A percentile compares a stretch with the other conserved stretches of the same genome.
These are phyloP conservation scores for Lycocerus yunnanus DNA, from an alignment of 2,888 invertebrate species.

Conservation along the genomic window DNA sequence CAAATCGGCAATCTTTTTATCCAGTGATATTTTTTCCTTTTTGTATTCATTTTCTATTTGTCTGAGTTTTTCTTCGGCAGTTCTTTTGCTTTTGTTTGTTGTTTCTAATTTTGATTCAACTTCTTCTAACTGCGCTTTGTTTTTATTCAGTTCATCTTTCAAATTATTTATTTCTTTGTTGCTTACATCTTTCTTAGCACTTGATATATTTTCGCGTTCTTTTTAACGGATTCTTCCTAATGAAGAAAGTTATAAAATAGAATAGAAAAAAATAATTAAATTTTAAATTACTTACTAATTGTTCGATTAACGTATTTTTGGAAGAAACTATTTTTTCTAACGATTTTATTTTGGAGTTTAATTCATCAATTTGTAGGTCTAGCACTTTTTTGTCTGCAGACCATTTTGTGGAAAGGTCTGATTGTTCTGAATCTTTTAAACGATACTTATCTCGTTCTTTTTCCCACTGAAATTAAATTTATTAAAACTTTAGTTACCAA, in stretches of 20 bases:
- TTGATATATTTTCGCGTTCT: slow-evolving; percentile 56
- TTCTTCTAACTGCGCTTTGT: slow-evolving; percentile 44
- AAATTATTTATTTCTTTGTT: slow-evolving; percentile 45
- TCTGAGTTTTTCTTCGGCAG: slow-evolving; percentile 59
- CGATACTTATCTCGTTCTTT: slow-evolving; percentile 46
- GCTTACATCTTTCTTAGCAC: slow-evolving; percentile 44
- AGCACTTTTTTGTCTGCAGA: slow-evolving; percentile 60
- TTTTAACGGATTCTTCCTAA: slow-evolving; percentile 58
- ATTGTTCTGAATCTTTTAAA: slow-evolving; percentile 55
- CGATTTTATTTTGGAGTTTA: slow-evolving; percentile 64
- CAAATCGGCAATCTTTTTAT: slow-evolving; percentile 59
- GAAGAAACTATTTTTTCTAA: slow-evolving; percentile 63
- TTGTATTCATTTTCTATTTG: slow-evolving; percentile 67
- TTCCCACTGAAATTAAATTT: slow-evolving; percentile 44
- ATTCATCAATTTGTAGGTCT: slow-evolving; percentile 58
- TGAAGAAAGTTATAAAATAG: background rate
- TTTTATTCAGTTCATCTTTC: slow-evolving; percentile 47
- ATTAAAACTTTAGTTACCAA: slow-evolving; percentile 10
- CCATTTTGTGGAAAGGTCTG: slow-evolving; percentile 58
- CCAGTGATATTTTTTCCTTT: slow-evolving; percentile 66
- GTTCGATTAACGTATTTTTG: slow-evolving; percentile 56
- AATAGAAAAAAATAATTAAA: background rate
- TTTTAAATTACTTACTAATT: background rate
- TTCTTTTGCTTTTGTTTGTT: slow-evolving; percentile 44
- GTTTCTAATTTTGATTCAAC: slow-evolving; percentile 50